Conservation (phyloP, 2,797 vertebrate species). For the Oophaga sylvatica region DNA sequence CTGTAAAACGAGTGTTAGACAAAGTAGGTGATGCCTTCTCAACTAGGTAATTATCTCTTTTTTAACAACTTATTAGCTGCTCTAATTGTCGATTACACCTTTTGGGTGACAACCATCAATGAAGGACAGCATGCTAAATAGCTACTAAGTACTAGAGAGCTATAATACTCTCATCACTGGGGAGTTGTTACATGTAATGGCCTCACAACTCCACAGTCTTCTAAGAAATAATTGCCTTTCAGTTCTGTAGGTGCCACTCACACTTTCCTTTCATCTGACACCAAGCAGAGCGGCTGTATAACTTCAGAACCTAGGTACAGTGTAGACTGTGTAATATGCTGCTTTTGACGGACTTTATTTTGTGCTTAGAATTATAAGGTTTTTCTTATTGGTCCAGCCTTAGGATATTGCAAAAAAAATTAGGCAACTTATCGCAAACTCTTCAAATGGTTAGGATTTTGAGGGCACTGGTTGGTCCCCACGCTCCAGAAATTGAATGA, state of each 20-base stretch:
- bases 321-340: too few relatives aligned
- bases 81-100: conserved; percentile 56
- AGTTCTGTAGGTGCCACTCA: conserved; percentile 15
- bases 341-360: too few relatives aligned
- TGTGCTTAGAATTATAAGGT: too few relatives aligned
- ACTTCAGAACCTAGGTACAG: too few relatives aligned
- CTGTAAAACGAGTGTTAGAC: neutral
- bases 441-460: too few relatives aligned
- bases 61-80: conserved; percentile 54
- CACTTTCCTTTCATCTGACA: conserved; percentile 7
- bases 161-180: conserved; percentile 19
- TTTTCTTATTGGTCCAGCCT: too few relatives aligned
- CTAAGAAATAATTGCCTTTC: conserved; percentile 29
- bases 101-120: conserved; percentile 55
- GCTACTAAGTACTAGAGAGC: conserved; percentile 39
- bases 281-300: neutral
- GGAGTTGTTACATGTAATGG: conserved; percentile 48
- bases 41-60: conserved; percentile 50
- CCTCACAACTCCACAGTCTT: conserved; percentile 35
- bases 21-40: conserved; percentile 18
- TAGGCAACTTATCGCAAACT: too few relatives aligned
- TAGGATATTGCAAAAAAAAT: too few relatives aligned
- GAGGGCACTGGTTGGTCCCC: too few relatives aligned
- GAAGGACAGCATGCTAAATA: conserved; percentile 48
- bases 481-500: too few relatives aligned